Base-by-base conservation (phyloP, 2,888 invertebrate species). In the Drosophila austrosaltans region DNA sequence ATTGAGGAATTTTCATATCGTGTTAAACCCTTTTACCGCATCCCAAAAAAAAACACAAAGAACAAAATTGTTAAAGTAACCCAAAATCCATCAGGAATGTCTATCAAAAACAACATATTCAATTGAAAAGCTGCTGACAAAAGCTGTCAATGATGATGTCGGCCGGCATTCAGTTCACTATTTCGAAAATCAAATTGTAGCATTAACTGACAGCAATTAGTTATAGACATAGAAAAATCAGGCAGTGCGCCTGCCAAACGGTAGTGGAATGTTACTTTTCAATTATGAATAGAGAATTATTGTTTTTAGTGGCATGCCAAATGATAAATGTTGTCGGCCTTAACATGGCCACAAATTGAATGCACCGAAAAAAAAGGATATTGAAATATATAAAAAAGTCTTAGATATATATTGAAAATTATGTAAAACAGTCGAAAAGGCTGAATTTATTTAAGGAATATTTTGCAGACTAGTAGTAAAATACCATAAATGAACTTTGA, bases 1-100 rank as follows among this genome's bases (percentile, higher is more conserved):
- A 85, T 89, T 87, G 87, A 76, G 79, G 77, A 79, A 79, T 73
- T 48, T 80, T 78, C 65, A 84, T 82, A 25, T 84, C 84, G 82
- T 81, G 82, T 84, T 87, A 87, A 87, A 89, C 87, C 89, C 87
- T 89, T 82, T 84, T 80, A 87, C 86, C 86, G 76, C 86, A 87
- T 80, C 80, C 60, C 54, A 5, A 57, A 61, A 54, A 58, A 61
- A 72, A 72, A 58, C 54, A 25, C 7, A 36, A 36, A 36, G 8
- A 36, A 36, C 1, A 4, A 59, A 63, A n/a, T 5, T 16, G 57
- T 22, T 42, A 53, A 10, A 36, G 36, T 36, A 25, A 25, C 8
- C 36, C 39, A 28, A 30, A 63, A 12, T 56, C 53, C 22, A 40
- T 48, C 44, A 48, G 48, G 48, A 48, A 48, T 48, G 44, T 48